phyloP scores from a whole-genome alignment of 2,888 invertebrate species.

The Synergus gifuensis region DNA sequence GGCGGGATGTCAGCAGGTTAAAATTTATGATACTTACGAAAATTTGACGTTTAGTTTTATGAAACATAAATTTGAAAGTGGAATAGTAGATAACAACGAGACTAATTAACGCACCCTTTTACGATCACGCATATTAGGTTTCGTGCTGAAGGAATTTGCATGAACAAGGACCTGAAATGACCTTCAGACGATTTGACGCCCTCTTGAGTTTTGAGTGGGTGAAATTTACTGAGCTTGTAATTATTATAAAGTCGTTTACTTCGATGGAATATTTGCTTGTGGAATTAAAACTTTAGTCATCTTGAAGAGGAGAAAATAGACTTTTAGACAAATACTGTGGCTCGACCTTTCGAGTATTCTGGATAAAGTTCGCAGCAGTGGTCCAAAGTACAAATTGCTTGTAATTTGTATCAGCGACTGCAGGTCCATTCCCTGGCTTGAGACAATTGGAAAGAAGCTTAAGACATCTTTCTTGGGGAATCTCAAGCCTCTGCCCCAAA shows the following conservation, averaged over 20 bases:
- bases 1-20: not conserved
- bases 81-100: constrained; percentile 18
- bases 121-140: constrained; percentile 33
- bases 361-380: constrained; percentile 44
- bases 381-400: constrained; percentile 56
- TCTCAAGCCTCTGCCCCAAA: not conserved
- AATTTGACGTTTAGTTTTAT: constrained; percentile 55
- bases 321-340: not conserved
- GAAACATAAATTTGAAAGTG: constrained; percentile 54
- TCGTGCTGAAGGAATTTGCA: constrained; percentile 50
- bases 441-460: constrained; percentile 58
- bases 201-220: not conserved
- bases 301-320: not conserved
- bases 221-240: not conserved
- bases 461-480: constrained; percentile 16
- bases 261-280: no score
- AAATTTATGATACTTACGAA: not conserved
- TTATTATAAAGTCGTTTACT: no score
- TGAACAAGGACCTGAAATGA: constrained; percentile 45
- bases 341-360: not conserved
- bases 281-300: not conserved
- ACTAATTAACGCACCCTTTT: constrained; percentile 41
- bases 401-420: constrained; percentile 63
- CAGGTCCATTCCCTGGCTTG: constrained; percentile 52
- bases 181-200: constrained; percentile 31